These are phyloP conservation scores for Rhabdornis inornatus DNA, from an alignment of 2,113 vertebrate genomes.

Conservation along the genomic window DNA sequence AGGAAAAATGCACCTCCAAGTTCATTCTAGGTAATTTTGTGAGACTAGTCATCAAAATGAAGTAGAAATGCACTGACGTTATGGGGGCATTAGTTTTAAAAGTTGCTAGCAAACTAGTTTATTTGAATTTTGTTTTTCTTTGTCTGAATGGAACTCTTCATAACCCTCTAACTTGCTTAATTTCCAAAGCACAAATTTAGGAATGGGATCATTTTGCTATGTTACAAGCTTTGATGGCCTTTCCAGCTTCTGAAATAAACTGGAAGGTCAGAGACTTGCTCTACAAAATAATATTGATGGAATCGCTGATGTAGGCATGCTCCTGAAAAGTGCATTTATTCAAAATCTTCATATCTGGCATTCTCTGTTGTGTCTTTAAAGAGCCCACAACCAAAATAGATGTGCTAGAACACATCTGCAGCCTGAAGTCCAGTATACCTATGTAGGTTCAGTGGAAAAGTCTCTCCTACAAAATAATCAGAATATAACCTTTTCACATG, in stretches of 20 bases:
- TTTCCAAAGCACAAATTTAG: not conserved
- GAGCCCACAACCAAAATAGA: not conserved
- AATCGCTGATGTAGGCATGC: not conserved
- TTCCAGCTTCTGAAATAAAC: not conserved
- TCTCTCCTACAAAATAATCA: not conserved
- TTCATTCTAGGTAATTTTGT: not conserved
- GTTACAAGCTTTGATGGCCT: not conserved
- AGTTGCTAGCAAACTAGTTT: not conserved
- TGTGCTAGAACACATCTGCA: not conserved
- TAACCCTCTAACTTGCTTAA: not conserved
- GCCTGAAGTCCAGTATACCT: not conserved
- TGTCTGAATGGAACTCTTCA: not conserved
- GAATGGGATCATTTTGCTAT: not conserved
- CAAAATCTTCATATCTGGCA: not conserved
- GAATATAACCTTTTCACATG: not conserved
- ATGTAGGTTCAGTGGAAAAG: not conserved
- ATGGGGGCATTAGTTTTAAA: not conserved
- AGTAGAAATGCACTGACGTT: not conserved
- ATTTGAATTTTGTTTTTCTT: not conserved
- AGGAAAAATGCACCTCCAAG: not conserved
- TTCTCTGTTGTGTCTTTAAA: not conserved
- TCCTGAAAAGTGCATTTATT: not conserved
- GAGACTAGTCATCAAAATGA: not conserved
- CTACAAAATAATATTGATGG: not conserved
- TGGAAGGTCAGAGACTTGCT: not conserved